Base-by-base conservation (phyloP, 2,888 invertebrate genomes). In the Rhaphigaster nebulosa region DNA sequence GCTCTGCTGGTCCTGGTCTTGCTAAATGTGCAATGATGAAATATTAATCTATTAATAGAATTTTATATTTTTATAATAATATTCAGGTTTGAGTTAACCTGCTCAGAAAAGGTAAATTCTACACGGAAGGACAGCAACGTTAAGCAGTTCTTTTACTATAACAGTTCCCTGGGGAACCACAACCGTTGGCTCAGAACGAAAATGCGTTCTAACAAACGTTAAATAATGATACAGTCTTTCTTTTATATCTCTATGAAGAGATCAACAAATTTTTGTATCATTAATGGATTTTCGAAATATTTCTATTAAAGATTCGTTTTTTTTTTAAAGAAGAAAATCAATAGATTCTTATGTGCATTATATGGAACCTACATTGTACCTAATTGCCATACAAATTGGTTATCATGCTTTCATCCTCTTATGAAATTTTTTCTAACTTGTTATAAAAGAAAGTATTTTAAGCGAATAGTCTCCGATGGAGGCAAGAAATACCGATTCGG, bases 361-460 rank as follows among this genome's bases (percentile, higher is more conserved):
- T 76, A 8, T 23, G 34, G 8, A 8, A 20, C 38, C 10, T 38
- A 38, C 8, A 4, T 34, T 76, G 38, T 76, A 23, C 13, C 23
- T 76, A 76, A 76, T 29, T 29, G 65, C 4, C 65, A 10, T 29
- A 29, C 1, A 65, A 65, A 65, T 65, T 29, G 65, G n/a, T 65
- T 65, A 65, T 10, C 60, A 60, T 65, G 65, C 65, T 65, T 29
- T 65, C n/a, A 29, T 65, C 65, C 29, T 2, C 65, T 29, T 65
- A 65, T 29, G 29, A 65, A 65, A 65, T 65, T 65, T 15, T 65
- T 29, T 65, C 29, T 15, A 65, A 29, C 8, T 29, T 1, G 65
- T 65, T 65, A 65, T 29, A 60, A n/a, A 60, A 60, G 60, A 60
- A 60, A n/a, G 29, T 65, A 29, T 65, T n/a, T 65, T 65, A 65